Conservation (phyloP, 2,797 vertebrate genomes). For the Xiphophorus birchmanni region DNA sequence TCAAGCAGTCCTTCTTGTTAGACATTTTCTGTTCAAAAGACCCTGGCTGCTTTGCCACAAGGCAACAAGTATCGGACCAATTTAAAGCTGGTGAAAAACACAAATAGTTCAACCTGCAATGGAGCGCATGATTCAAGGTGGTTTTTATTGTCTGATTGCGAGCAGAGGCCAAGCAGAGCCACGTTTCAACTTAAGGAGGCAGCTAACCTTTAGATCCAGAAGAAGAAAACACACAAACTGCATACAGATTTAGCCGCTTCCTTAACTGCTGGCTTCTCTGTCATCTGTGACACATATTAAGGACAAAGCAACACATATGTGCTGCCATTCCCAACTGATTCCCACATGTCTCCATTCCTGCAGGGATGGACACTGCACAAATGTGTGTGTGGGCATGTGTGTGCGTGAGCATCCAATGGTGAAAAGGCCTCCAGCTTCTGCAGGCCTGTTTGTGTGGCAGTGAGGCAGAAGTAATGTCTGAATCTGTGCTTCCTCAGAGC, state of each 20-base stretch:
- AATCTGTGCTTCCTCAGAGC: conserved; percentile 73
- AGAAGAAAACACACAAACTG: conserved; percentile 5
- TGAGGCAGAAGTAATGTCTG: conserved; percentile 74
- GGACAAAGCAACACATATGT: conserved; percentile 64
- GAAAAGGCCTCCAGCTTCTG: conserved; percentile 65
- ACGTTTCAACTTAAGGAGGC: conserved; percentile 37
- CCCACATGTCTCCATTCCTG: conserved; percentile 56
- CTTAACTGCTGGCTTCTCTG: conserved; percentile 35
- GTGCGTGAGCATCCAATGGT: conserved; percentile 37
- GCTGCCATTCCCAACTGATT: conserved; percentile 59
- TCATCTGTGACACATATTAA: conserved; percentile 49
- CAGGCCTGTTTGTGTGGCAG: conserved; percentile 76
- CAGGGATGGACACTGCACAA: conserved; percentile 38
- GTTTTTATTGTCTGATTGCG: conserved; percentile 35
- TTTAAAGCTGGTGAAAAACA: conserved; percentile 39
- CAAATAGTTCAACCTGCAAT: conserved; percentile 32
- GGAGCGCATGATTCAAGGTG: conserved; percentile 43
- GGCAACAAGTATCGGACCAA: conserved; percentile 35
- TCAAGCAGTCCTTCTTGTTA: conserved; percentile 4
- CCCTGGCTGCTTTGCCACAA: conserved; percentile 31
- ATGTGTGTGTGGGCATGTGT: conserved; percentile 25
- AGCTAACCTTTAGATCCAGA: conserved; percentile 44
- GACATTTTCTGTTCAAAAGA: conserved; percentile 12
- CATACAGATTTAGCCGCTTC: conserved; percentile 13
- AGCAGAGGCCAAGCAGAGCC: conserved; percentile 45